These are phyloP conservation scores for Trichonephila clavata DNA, from an alignment of 1,140 invertebrate species.

Conservation along the genomic window DNA sequence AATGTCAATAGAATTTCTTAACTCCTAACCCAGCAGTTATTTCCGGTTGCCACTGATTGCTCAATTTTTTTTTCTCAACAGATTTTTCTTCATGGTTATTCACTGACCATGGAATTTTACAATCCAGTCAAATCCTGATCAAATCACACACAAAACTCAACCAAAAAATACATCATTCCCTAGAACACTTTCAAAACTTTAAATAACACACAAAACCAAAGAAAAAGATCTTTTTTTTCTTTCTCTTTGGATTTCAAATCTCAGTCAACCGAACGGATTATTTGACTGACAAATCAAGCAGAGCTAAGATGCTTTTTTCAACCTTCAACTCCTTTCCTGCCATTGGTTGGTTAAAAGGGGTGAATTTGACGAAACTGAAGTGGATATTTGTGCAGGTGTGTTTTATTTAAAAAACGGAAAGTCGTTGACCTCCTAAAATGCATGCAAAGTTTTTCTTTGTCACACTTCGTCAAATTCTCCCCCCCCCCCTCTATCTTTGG, in stretches of 20 bases:
- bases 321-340: background rate
- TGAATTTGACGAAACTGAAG: background rate
- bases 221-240: background rate
- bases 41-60: no score
- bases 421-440: slow-evolving; percentile 28
- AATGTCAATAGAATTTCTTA: no score
- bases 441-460: background rate
- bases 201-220: background rate
- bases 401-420: background rate
- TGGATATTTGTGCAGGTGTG: slow-evolving; percentile 12
- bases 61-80: no score
- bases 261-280: background rate
- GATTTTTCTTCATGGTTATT: no score
- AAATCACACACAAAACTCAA: no score
- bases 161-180: background rate
- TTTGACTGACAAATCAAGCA: background rate
- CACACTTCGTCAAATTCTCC: background rate
- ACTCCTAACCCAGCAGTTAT: no score
- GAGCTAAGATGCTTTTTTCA: background rate
- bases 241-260: background rate
- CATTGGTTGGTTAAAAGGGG: background rate
- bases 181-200: background rate
- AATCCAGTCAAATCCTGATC: no score
- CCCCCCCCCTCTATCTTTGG: background rate
- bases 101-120: no score